A percentile compares a stretch with the other conserved stretches of the same genome.
Evolutionary conservation across 2,797 vertebrate species (phyloP).

Genomic region (Gymnopithys bicolor): DNA sequence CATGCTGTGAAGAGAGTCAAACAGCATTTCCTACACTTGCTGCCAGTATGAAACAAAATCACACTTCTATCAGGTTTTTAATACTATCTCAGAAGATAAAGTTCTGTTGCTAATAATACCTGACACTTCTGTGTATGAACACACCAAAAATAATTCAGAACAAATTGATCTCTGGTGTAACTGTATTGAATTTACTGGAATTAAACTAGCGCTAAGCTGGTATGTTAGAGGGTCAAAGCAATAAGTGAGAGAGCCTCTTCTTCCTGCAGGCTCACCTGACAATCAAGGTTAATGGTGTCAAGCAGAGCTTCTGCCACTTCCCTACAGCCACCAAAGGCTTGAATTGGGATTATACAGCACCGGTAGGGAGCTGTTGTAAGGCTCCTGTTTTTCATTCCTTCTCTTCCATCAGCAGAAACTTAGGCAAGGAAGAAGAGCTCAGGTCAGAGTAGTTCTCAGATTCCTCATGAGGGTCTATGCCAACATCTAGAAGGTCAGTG

Average conservation of each 20-base stretch:
- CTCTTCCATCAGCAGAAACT: neutral
- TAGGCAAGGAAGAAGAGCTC: neutral
- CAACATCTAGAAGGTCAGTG: neutral
- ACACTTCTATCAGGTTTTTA: constrained; percentile 54
- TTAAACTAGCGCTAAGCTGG: neutral
- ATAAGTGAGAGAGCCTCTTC: neutral
- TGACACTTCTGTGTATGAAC: constrained; percentile 24
- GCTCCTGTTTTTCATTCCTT: neutral
- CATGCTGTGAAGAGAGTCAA: constrained; percentile 24
- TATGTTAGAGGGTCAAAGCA: neutral
- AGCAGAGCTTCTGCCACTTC: neutral
- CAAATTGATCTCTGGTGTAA: constrained; percentile 46
- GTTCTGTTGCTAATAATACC: constrained; percentile 44
- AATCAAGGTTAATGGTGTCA: neutral
- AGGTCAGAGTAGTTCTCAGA: neutral
- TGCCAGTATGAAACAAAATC: constrained; percentile 57
- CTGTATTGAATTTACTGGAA: constrained; percentile 34
- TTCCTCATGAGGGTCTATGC: neutral
- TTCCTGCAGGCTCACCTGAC: neutral
- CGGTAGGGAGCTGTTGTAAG: neutral
- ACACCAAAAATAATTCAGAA: constrained; percentile 8
- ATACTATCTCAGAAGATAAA: constrained; percentile 58
- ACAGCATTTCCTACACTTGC: constrained; percentile 24
- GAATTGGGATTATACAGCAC: neutral
- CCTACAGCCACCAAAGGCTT: neutral